Evolutionary conservation across 2,113 vertebrate genomes (phyloP).

Genomic region (Bufo bufo): DNA sequence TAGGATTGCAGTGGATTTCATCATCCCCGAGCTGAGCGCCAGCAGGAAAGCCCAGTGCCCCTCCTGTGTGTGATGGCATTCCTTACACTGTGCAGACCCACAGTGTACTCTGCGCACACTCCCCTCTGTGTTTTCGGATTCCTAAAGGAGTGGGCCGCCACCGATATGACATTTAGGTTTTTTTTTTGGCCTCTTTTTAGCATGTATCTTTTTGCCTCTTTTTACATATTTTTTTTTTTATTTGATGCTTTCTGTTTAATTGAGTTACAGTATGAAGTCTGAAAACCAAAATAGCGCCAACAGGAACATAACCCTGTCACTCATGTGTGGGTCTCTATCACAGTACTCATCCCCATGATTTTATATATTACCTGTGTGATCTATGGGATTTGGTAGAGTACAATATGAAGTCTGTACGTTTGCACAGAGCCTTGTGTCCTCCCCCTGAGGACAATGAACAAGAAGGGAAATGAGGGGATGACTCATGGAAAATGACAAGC

Average conservation of each 20-base stretch:
- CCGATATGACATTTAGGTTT: too few species aligned
- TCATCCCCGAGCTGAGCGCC: conserved; percentile 17
- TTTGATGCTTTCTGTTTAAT: too few species aligned
- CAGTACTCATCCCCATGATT: too few species aligned
- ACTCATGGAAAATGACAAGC: conserved; percentile 41
- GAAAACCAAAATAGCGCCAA: too few species aligned
- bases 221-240: too few species aligned
- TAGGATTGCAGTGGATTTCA: conserved; percentile 47
- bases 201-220: too few species aligned
- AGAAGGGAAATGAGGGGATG: conserved; percentile 34
- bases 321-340: too few species aligned
- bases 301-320: too few species aligned
- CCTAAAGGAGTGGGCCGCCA: not conserved
- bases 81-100: conserved; percentile 23
- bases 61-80: conserved; percentile 18
- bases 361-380: too few species aligned
- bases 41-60: conserved; percentile 13
- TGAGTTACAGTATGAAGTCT: too few species aligned
- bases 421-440: not conserved
- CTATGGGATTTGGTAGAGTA: too few species aligned
- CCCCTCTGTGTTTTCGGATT: conserved; percentile 19
- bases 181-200: too few species aligned
- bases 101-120: conserved; percentile 13
- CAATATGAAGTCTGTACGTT: not conserved
- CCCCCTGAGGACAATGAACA: not conserved